These are phyloP conservation scores for Epirrhoe tristata DNA, from an alignment of 2,888 invertebrate species.

Conservation along the genomic window DNA sequence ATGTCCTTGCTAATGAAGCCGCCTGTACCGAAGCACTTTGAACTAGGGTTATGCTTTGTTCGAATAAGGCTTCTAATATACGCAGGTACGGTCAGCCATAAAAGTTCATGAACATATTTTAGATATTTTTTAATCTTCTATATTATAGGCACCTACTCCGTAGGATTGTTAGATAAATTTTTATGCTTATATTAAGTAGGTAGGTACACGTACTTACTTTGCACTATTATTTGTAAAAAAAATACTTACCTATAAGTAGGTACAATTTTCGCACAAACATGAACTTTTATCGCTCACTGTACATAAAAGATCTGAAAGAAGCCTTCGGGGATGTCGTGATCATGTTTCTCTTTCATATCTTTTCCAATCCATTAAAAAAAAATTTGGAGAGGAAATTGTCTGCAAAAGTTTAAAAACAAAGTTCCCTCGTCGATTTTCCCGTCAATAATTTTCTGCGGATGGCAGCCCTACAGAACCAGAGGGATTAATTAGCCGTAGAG, in stretches of 20 bases:
- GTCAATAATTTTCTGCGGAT: constrained; percentile 22
- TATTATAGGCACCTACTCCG: too few species aligned
- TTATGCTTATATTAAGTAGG: too few species aligned
- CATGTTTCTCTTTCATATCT: too few species aligned
- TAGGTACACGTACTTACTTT: too few species aligned
- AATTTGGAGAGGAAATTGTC: not conserved
- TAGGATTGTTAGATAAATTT: too few species aligned
- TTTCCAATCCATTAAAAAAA: not conserved
- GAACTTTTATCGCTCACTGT: too few species aligned
- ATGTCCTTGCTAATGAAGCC: constrained; percentile 40
- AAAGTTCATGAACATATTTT: too few species aligned
- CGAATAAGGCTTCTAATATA: constrained; percentile 1
- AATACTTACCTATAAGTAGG: too few species aligned
- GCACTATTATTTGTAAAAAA: too few species aligned
- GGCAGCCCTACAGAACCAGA: constrained; percentile 45
- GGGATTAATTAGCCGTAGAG: constrained; percentile 68
- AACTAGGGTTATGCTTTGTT: constrained; percentile 31
- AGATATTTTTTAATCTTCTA: not conserved
- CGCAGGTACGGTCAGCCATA: not conserved
- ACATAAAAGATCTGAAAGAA: too few species aligned
- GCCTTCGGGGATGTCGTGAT: too few species aligned
- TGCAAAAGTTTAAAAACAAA: constrained; percentile 14
- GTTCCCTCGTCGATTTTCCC: constrained; percentile 9
- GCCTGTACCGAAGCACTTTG: constrained; percentile 31
- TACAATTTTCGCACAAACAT: too few species aligned